These are phyloP conservation scores for Epicauta chinensis DNA, from an alignment of 1,140 invertebrate species.

Conservation along the genomic window DNA sequence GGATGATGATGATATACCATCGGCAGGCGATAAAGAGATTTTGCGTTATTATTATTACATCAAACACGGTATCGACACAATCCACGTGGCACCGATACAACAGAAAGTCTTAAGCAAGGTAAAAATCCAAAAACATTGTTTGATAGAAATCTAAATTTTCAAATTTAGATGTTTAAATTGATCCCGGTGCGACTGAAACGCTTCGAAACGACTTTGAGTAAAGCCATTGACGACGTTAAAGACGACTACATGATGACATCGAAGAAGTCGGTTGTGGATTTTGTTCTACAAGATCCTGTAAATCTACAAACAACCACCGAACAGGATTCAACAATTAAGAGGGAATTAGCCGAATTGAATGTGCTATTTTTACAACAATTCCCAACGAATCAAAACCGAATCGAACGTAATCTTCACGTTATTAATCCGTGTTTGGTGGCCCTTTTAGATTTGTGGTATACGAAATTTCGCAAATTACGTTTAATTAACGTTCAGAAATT, in stretches of 20 bases:
- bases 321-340: conserved; percentile 46
- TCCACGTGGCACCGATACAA: conserved; percentile 73
- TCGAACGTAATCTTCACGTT: conserved; percentile 62
- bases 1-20: conserved; percentile 41
- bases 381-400: conserved; percentile 43
- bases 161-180: conserved; percentile 42
- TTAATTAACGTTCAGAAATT: conserved; percentile 49
- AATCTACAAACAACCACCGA: conserved; percentile 42
- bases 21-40: conserved; percentile 59
- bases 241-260: conserved; percentile 78
- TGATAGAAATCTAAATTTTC: conserved; percentile 8
- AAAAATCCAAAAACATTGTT: conserved; percentile 7
- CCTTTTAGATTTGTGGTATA: conserved; percentile 76
- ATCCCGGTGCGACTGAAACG: conserved; percentile 50
- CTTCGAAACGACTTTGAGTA: conserved; percentile 51
- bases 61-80: conserved; percentile 79
- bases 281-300: conserved; percentile 71
- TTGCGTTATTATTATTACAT: conserved; percentile 87
- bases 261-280: conserved; percentile 85
- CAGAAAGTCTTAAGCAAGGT: conserved; percentile 53
- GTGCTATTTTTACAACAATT: conserved; percentile 52
- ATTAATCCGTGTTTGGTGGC: conserved; percentile 79
- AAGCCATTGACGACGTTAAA: conserved; percentile 57
- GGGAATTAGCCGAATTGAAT: conserved; percentile 58
- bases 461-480: conserved; percentile 52